Evolutionary conservation across 53 echinoderm and acorn worm species (phyloP), one percentile per base, ranked within the genome.

Genomic region (Temnopleurus reevesii): DNA sequence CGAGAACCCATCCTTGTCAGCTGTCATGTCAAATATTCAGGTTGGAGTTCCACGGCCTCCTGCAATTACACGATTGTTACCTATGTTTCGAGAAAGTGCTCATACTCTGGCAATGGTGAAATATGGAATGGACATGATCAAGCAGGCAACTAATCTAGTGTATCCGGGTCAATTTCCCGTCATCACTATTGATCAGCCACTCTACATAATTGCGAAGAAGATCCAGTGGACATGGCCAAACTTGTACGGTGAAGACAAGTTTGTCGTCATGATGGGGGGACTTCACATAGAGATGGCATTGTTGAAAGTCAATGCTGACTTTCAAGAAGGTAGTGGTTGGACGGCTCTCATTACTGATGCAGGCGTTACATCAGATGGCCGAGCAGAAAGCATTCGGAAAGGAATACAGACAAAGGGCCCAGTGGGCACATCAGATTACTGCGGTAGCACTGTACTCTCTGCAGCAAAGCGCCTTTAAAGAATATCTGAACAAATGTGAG

Each of bases 101-200:
- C 77, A 89, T 44, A 53, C 89, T 4, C 38, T 77, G 4, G 79
- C 77, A 17, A 89, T 79, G 77, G 57, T 89, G 35, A 89, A 79
- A 45, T 77, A 89, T 77, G 89, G 77, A 4, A 89, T 89, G 89
- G 43, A 77, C 77, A 7, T 54, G 0, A 77, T 77, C 31, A 31
- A 53, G 41, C 77, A 89, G 89, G 57, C 58, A 55, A 54, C 79
- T 10, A 31, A 51, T 15, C 38, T 53, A 34, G 31, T 89, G 8
- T 77, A 89, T 55, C 89, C 89, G 2, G 89, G 79, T 15, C 89
- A 89, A 77, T 55, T 89, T 21, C 89, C 89, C 5, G 89, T 89
- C 18, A 13, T 89, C 33, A 89, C 79, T 13, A 30, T 79, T 54
- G 89, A 89, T 24, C 89, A 89, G 36, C 79, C 89, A 12, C 55